Conservation (phyloP, 1,140 invertebrate species). For the Bombyx mandarina region DNA sequence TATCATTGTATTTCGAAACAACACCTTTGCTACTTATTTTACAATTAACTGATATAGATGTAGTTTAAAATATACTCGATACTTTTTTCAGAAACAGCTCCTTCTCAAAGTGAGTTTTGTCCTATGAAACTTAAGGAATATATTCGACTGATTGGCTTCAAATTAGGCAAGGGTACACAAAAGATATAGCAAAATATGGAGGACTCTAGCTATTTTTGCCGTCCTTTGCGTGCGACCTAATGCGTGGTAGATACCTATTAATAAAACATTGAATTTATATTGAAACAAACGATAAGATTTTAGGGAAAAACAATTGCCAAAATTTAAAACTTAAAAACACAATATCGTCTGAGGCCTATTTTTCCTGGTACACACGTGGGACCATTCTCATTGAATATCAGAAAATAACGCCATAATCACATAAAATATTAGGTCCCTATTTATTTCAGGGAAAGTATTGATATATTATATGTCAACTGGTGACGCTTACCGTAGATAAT, state of each 20-base stretch:
- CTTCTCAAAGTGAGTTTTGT: no score
- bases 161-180: constrained; percentile 12
- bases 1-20: no score
- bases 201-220: constrained; percentile 22
- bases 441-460: constrained; percentile 49
- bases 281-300: not conserved
- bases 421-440: constrained; percentile 42
- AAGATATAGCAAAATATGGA: not conserved
- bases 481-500: constrained; percentile 61
- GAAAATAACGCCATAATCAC: constrained; percentile 54
- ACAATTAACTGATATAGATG: no score
- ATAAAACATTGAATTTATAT: not conserved
- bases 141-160: constrained; percentile 21
- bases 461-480: constrained; percentile 43
- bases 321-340: not conserved
- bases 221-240: constrained; percentile 24
- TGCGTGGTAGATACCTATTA: not conserved
- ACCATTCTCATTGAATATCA: constrained; percentile 64
- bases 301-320: not conserved
- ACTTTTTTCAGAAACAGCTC: no score
- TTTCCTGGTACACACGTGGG: constrained; percentile 51
- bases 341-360: constrained; percentile 32
- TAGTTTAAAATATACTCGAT: no score
- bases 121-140: constrained; percentile 1
- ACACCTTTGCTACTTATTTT: no score